phyloP scores from a whole-genome alignment of 35 echinoderm and acorn worm species.

The Stichopus chloronotus region DNA sequence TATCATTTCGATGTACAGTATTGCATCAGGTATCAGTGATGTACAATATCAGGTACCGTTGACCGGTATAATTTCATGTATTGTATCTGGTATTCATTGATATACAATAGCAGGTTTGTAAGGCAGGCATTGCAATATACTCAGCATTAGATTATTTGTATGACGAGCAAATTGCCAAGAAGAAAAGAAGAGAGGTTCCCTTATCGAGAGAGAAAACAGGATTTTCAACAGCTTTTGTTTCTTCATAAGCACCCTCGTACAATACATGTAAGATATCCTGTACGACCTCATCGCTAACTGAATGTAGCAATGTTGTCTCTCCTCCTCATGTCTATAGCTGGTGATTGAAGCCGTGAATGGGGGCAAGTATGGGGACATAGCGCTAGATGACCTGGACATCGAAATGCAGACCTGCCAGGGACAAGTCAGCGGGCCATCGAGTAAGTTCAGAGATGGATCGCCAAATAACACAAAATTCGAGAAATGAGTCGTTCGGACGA shows the following conservation, averaged over 20 bases:
- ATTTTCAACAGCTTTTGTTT: too few relatives aligned
- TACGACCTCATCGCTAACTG: too few relatives aligned
- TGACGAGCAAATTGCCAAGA: too few relatives aligned
- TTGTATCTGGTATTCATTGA: background rate
- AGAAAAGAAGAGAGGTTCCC: too few relatives aligned
- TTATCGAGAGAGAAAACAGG: too few relatives aligned
- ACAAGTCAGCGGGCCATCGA: background rate
- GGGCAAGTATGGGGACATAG: slow-evolving; percentile 30
- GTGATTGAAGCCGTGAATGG: slow-evolving; percentile 31
- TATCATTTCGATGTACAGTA: background rate
- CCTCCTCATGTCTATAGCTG: background rate
- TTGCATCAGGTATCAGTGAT: background rate
- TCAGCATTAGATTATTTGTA: too few relatives aligned
- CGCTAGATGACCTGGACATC: slow-evolving; percentile 44
- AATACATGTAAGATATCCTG: too few relatives aligned
- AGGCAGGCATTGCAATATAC: too few relatives aligned
- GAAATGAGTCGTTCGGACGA: too few relatives aligned
- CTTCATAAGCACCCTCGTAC: too few relatives aligned
- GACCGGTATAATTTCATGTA: background rate
- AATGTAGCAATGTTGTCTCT: too few relatives aligned
- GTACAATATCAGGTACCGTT: background rate
- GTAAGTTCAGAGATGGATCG: background rate
- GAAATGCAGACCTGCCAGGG: background rate
- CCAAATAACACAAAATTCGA: too few relatives aligned
- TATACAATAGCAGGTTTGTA: background rate